Evolutionary conservation across 2,797 vertebrate species (phyloP), one percentile per base, ranked within the genome.

Genomic region (Phoeniculus purpureus): DNA sequence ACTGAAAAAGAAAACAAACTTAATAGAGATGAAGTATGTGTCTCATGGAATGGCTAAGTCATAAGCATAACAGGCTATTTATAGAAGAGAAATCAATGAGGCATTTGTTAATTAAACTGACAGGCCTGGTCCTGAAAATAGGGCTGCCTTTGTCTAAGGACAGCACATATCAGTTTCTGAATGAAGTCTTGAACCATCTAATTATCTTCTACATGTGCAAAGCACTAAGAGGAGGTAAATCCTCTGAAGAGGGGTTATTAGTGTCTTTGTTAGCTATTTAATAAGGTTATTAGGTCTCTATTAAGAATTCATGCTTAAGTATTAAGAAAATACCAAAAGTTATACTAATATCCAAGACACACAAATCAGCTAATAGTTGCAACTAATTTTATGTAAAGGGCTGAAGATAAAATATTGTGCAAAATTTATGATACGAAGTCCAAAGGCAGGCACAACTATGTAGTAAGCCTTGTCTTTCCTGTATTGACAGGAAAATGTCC

Each of bases 61-160:
- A 67, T 16, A 15, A 94, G 16, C 26, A 78, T 45, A 86, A 66
- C 34, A 76, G 47, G 37, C 37, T 77, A 79, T 47, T 85, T 34
- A 61, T 25, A 86, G 17, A 71, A 56, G 43, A 81, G 34, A 73
- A 91, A 84, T 67, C 81, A 90, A n/a, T 48, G 54, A 92, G 31
- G 54, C 58, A 80, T 81, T 90, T 80, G 37, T 43, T 65, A 88
- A 94, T 84, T 79, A 84, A 86, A 76, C 56, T 88, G 72, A 89
- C 47, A 71, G 60, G 22, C n/a, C 13, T 25, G 85, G 34, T 32
- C 18, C 78, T 71, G 71, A 86, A 85, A 77, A 81, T 9, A 81
- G 1, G 3, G 71, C 58, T 80, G 67, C n/a, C 54, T 88, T 92
- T 86, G 55, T 73, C 77, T 60, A 81, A 76, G 29, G 31, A 19